A percentile compares a stretch with the other conserved stretches of the same genome.
These are phyloP conservation scores for Hemicrepidius hirtus DNA, from an alignment of 2,888 invertebrate species.

Conservation along the genomic window DNA sequence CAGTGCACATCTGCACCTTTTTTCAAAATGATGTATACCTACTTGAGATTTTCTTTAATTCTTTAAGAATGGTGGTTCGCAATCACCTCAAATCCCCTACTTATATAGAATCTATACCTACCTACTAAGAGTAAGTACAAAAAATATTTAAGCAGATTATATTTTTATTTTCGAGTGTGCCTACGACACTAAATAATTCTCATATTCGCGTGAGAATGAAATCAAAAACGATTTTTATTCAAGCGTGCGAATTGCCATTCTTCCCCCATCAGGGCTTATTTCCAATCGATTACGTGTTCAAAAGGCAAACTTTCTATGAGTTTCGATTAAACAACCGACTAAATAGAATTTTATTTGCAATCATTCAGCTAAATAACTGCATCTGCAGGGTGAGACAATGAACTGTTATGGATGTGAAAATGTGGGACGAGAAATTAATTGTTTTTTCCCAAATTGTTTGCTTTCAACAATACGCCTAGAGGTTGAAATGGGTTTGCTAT, in stretches of 20 bases:
- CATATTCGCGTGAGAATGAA: constrained; percentile 48
- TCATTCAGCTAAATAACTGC: constrained; percentile 44
- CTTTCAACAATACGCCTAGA: constrained; percentile 68
- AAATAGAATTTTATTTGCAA: constrained; percentile 48
- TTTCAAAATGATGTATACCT: too few species aligned
- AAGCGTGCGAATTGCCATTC: constrained; percentile 49
- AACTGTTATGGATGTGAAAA: constrained; percentile 29
- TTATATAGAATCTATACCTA: too few species aligned
- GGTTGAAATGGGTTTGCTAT: constrained; percentile 56
- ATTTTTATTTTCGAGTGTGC: constrained; percentile 27
- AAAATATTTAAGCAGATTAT: constrained; percentile 25
- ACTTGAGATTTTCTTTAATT: too few species aligned
- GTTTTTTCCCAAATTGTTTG: constrained; percentile 57
- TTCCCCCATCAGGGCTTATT: constrained; percentile 40
- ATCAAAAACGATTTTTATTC: constrained; percentile 34
- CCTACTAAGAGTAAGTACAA: not conserved
- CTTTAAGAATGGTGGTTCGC: too few species aligned
- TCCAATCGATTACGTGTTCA: constrained; percentile 49
- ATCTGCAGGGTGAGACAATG: constrained; percentile 44
- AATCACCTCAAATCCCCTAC: too few species aligned
- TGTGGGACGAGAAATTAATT: constrained; percentile 23
- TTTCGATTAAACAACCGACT: constrained; percentile 48
- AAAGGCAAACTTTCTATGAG: constrained; percentile 38
- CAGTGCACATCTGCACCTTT: too few species aligned
- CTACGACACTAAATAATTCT: constrained; percentile 30